Evolutionary conservation across 2,888 invertebrate species (phyloP).

Genomic region (Heliconius cydno): DNA sequence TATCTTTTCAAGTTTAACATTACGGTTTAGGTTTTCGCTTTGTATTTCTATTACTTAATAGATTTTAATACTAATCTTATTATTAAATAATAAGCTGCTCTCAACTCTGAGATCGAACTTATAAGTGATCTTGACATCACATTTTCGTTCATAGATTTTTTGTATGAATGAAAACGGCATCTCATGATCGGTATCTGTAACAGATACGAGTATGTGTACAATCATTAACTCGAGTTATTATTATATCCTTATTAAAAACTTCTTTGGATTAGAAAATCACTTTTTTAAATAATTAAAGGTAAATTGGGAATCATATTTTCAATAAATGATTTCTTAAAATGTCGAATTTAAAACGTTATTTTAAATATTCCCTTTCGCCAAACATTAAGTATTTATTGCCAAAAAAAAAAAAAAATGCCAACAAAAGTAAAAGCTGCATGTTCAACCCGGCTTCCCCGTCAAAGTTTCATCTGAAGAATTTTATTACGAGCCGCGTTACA

Average conservation of each 20-base stretch:
- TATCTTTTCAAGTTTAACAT: constrained; percentile 19
- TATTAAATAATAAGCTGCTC: not conserved
- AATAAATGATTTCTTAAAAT: not conserved
- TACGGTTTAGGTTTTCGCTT: not conserved
- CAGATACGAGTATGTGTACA: too few relatives aligned
- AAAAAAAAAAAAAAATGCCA: constrained; percentile 20
- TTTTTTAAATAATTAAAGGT: too few relatives aligned
- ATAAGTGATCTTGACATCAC: too few relatives aligned
- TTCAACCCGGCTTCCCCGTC: constrained; percentile 30
- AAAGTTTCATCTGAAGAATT: constrained; percentile 38
- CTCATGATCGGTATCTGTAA: too few relatives aligned
- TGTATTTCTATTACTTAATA: not conserved
- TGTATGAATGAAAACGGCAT: too few relatives aligned
- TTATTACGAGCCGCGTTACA: constrained; percentile 32
- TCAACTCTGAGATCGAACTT: too few relatives aligned
- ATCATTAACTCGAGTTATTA: too few relatives aligned
- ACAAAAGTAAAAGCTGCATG: constrained; percentile 29
- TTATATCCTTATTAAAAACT: too few relatives aligned
- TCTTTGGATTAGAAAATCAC: too few relatives aligned
- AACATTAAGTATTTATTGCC: constrained; percentile 21
- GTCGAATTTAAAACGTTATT: not conserved
- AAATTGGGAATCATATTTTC: too few relatives aligned
- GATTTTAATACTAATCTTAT: not conserved
- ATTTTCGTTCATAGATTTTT: too few relatives aligned
- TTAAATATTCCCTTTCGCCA: not conserved